Conservation (phyloP, 2,797 vertebrate genomes). For the Trachurus trachurus region DNA sequence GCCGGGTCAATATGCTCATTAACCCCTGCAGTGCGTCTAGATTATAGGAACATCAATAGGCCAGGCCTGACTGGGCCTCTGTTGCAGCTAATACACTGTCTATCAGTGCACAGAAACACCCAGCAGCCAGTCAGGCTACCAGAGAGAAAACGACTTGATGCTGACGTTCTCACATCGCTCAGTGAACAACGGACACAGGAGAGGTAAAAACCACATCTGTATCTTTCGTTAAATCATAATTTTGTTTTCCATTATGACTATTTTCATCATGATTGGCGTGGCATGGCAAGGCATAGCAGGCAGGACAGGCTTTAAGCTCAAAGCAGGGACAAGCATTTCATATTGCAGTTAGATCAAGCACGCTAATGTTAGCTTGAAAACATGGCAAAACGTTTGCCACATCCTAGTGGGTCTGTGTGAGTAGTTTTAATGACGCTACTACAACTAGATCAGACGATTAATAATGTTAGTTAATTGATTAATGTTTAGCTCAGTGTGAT, state of each 20-base stretch:
- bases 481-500: background rate
- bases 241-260: slow-evolving; percentile 11
- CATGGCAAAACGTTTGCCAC: background rate
- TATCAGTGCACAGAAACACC: slow-evolving; percentile 49
- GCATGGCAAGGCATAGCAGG: slow-evolving; percentile 77
- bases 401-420: background rate
- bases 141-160: slow-evolving; percentile 36
- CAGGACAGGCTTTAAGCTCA: slow-evolving; percentile 64
- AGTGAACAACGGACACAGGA: slow-evolving; percentile 1
- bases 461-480: no score
- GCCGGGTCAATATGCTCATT: slow-evolving; percentile 78
- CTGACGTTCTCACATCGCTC: slow-evolving; percentile 26
- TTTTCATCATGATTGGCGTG: slow-evolving; percentile 37
- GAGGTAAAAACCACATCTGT: background rate
- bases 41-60: slow-evolving; percentile 81
- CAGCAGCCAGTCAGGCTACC: slow-evolving; percentile 41
- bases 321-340: slow-evolving; percentile 55
- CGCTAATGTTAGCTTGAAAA: background rate
- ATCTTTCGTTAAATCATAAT: background rate
- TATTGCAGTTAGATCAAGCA: background rate
- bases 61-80: slow-evolving; percentile 57
- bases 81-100: slow-evolving; percentile 41
- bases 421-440: slow-evolving; percentile 4
- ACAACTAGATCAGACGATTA: no score
- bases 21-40: slow-evolving; percentile 76